phyloP scores from a whole-genome alignment of 2,888 invertebrate genomes.

The Leptinotarsa peninsularis region DNA sequence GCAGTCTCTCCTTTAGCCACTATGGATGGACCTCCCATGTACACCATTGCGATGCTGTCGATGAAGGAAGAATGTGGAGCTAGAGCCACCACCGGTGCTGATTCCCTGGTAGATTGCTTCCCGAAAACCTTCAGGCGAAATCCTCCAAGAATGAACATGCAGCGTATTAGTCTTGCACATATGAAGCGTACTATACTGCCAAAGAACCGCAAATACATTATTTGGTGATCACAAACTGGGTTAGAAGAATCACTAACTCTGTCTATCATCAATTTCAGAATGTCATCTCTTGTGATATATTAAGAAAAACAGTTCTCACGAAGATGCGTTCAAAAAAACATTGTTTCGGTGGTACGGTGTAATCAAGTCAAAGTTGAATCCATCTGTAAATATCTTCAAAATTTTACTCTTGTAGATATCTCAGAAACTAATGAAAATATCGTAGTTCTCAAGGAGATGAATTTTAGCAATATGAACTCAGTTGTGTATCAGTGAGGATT shows the following conservation, averaged over 20 bases:
- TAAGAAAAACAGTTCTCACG: too few species aligned
- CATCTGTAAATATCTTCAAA: too few species aligned
- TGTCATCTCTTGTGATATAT: too few species aligned
- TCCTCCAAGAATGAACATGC: conserved; percentile 83
- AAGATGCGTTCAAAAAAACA: too few species aligned
- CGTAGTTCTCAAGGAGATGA: too few species aligned
- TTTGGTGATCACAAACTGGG: not conserved
- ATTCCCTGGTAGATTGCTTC: conserved; percentile 69
- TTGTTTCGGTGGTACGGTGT: too few species aligned
- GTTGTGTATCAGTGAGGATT: too few species aligned
- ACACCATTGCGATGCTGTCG: conserved; percentile 87
- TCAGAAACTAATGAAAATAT: too few species aligned
- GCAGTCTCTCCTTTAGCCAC: conserved; percentile 90
- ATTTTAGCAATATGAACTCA: too few species aligned
- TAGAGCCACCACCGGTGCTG: conserved; percentile 86
- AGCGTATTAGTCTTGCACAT: conserved; percentile 75
- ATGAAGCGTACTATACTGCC: conserved; percentile 64
- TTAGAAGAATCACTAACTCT: not conserved
- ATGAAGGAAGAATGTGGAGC: conserved; percentile 94
- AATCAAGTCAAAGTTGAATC: too few species aligned
- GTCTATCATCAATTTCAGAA: too few species aligned
- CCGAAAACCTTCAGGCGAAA: conserved; percentile 87
- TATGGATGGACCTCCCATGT: conserved; percentile 86
- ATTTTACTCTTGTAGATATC: too few species aligned
- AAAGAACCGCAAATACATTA: conserved; percentile 29